Evolutionary conservation across 2,797 vertebrate species (phyloP), one percentile per base, ranked within the genome.

Genomic region (Cossypha caffra): DNA sequence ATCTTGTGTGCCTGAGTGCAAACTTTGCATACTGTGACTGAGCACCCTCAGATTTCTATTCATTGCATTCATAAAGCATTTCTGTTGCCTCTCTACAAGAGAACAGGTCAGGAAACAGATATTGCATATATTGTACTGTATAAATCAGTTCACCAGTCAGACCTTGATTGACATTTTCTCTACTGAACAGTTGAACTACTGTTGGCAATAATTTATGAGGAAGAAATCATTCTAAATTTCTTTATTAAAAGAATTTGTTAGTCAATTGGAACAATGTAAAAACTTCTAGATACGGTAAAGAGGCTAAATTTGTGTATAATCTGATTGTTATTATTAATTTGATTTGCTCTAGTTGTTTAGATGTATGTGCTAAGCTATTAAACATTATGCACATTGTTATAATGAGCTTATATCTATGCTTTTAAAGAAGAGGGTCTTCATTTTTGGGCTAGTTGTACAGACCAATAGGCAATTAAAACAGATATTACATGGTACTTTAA

Each of bases 401-500:
- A 95, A 80, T 76, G 31, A 74, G 20, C 26, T 75, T 94, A 72
- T 80, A 43, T 29, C 43, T 95, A n/a, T 38, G 25, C 43, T 88
- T 90, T 48, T 52, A 86, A 95, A 93, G 76, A 92, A 93, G 58
- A 95, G 6, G 48, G 31, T 90, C 23, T n/a, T 92, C 29, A 81
- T 95, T 92, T 96, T 95, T 28, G 17, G 92, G 72, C 48, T 93
- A 77, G 37, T 57, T 42, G 21, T 94, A 95, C 61, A 95, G 96
- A 94, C 72, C 87, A 93, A 93, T 45, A 81, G 55, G 61, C 35
- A 97, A 80, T 96, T 96, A 97, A 96, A 55, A 40, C 77, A 55
- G 37, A 38, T 92, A 81, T 93, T 94, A 50, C 51, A 90, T 89
- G 66, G 43, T 80, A 64, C 40, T 96, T 95, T 75, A 92, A 92